phyloP scores from a whole-genome alignment of 2,888 invertebrate genomes.

The Diarsia brunnea region DNA sequence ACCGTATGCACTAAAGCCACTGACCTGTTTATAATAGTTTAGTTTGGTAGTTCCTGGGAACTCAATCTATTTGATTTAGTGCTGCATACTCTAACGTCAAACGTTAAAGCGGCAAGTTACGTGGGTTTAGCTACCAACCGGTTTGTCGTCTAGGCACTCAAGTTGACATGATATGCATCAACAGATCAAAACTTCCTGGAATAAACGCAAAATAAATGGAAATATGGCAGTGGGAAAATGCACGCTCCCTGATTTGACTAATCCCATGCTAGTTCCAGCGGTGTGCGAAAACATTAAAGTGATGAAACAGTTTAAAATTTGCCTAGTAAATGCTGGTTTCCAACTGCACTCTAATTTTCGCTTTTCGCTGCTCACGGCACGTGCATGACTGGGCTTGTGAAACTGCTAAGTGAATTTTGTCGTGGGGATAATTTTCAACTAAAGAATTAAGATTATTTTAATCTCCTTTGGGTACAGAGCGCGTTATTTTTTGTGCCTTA shows the following conservation, averaged over 20 bases:
- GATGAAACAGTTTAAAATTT: conserved; percentile 54
- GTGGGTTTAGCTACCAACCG: conserved; percentile 25
- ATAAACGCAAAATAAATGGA: conserved; percentile 19
- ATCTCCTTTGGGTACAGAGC: not conserved
- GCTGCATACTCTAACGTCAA: conserved; percentile 34
- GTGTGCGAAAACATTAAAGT: conserved; percentile 47
- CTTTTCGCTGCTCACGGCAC: conserved; percentile 36
- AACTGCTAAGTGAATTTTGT: conserved; percentile 38
- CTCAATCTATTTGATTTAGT: conserved; percentile 58
- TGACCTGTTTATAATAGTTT: conserved; percentile 39
- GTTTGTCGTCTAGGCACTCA: conserved; percentile 27
- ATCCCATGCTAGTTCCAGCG: conserved; percentile 34
- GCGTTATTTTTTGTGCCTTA: too few relatives aligned
- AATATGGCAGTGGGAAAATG: conserved; percentile 27
- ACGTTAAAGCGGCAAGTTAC: conserved; percentile 42
- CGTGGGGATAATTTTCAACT: conserved; percentile 19
- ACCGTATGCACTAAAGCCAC: conserved; percentile 20
- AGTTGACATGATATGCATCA: conserved; percentile 23
- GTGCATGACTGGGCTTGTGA: conserved; percentile 15
- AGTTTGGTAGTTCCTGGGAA: conserved; percentile 31
- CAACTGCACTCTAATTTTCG: conserved; percentile 48
- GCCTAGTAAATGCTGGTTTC: conserved; percentile 43
- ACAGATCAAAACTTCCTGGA: conserved; percentile 23
- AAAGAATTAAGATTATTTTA: conserved; percentile 28
- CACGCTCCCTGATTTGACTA: conserved; percentile 36